Percentiles rank a stretch among this genome's conserved stretches.
Evolutionary conservation across 2,888 invertebrate species (phyloP).

Genomic region (Ptychoptera contaminata): DNA sequence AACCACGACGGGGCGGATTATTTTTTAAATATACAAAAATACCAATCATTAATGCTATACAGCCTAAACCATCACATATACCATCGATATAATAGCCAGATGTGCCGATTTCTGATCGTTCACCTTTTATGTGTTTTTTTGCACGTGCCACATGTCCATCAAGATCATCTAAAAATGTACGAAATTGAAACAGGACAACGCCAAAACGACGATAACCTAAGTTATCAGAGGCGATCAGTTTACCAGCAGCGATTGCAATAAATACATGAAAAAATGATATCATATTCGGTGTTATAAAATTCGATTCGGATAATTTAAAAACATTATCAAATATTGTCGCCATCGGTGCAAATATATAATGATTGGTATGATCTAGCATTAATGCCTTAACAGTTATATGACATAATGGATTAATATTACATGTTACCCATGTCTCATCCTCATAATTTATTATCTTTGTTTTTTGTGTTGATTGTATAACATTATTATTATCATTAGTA

Average conservation of each 20-base stretch:
- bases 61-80: constrained; percentile 63
- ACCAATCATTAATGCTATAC: constrained; percentile 53
- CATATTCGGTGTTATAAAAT: constrained; percentile 63
- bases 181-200: constrained; percentile 59
- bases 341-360: constrained; percentile 66
- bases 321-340: constrained; percentile 56
- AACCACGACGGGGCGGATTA: constrained; percentile 58
- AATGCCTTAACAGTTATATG: constrained; percentile 70
- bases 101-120: constrained; percentile 65
- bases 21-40: constrained; percentile 50
- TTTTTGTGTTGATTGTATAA: neutral
- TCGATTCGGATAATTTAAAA: constrained; percentile 42
- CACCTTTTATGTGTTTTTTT: constrained; percentile 56
- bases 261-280: constrained; percentile 68
- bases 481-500: neutral
- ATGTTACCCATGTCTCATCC: constrained; percentile 44
- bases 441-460: constrained; percentile 28
- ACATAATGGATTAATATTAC: constrained; percentile 57
- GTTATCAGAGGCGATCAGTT: constrained; percentile 56
- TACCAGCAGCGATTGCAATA: constrained; percentile 57
- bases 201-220: constrained; percentile 55
- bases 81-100: constrained; percentile 72
- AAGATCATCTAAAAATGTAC: constrained; percentile 71
- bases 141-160: constrained; percentile 76
- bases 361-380: constrained; percentile 68